Base-by-base conservation (phyloP, 2,113 vertebrate genomes). In the Telmatochromis brachygnathus region DNA sequence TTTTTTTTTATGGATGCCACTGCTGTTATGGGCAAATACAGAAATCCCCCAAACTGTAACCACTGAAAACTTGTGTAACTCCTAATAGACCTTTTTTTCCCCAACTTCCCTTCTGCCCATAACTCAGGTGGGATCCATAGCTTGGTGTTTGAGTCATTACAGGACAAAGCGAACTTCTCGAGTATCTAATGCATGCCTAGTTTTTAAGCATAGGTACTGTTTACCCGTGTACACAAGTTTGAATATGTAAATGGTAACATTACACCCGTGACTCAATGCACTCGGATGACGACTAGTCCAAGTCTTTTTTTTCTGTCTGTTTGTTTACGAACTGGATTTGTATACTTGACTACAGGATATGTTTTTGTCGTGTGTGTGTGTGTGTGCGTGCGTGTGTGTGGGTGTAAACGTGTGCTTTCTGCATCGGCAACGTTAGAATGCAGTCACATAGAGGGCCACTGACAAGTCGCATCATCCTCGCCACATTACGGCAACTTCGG, bases 261-360 rank as follows among this genome's bases (percentile, higher is more conserved):
- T 81, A 86, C 92, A 94, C 94, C 89, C 84, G 89, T 93, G 89
- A 94, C 92, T 94, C 94, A 93, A 92, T 92, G 93, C 94, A 95
- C 92, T 94, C 88, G 75, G 83, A 92, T 95, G 42, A 7, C 6
- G 15, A 77, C 15, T 92, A 86, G 80, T 87, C 84, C 83, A 39
- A 82, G 56, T 81, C 92, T 84, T 68, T 39, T 39, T 65, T 65
- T 65, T 37, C 17, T 65, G 33, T 37, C 60, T 73, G 21, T 89
- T 89, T 90, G 89, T 88, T 93, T 88, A 83, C 91, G 91, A 92
- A 87, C 84, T 87, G 87, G 84, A 93, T 93, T 94, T 90, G 80
- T 92, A 89, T 92, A 94, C 88, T 91, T 93, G 84, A 87, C 81
- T 89, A 92, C n/a, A 82, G 87, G 87, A 53, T 73, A 84, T 81